Percentiles rank a stretch among this genome's conserved stretches.
These are phyloP conservation scores for Clytia hemisphaerica DNA, from an alignment of 30 jellyfish, hydroid and myxozoan species.

Conservation along the genomic window DNA sequence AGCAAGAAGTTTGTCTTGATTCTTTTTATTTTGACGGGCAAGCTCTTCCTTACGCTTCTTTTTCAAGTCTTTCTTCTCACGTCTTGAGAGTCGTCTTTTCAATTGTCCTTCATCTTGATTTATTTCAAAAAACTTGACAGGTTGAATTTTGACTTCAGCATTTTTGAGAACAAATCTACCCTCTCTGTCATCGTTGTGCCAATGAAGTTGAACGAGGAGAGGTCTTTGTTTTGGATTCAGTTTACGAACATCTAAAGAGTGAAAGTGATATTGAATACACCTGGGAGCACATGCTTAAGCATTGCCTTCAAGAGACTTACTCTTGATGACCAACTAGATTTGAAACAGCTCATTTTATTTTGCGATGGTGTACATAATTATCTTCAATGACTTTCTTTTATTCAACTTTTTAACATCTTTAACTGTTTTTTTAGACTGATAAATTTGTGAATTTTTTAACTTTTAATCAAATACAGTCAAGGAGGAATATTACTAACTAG, in stretches of 20 bases:
- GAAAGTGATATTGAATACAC: not conserved
- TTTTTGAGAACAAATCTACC: conserved; percentile 85
- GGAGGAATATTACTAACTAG: too few relatives aligned
- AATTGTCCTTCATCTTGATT: conserved; percentile 75
- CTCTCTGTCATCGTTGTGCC: conserved; percentile 98
- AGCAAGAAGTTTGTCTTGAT: conserved; percentile 53
- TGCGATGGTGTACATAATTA: too few relatives aligned
- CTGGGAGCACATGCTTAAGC: too few relatives aligned
- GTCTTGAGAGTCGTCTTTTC: conserved; percentile 75
- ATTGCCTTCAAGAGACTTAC: too few relatives aligned
- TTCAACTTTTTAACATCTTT: too few relatives aligned
- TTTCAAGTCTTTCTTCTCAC: conserved; percentile 78
- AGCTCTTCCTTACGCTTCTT: conserved; percentile 65
- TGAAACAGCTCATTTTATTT: too few relatives aligned
- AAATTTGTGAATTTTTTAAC: too few relatives aligned
- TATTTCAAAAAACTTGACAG: conserved; percentile 59
- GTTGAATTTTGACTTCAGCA: conserved; percentile 63
- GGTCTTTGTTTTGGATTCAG: conserved; percentile 70
- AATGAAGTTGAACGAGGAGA: conserved; percentile 68
- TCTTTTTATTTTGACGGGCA: conserved; percentile 19
- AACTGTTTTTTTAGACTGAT: too few relatives aligned
- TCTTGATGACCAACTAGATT: too few relatives aligned
- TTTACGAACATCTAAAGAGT: conserved; percentile 42
- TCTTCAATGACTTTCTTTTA: too few relatives aligned
- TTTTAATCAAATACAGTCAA: too few relatives aligned